These are phyloP conservation scores for Orussus abietinus DNA, from an alignment of 1,140 invertebrate genomes.

Conservation along the genomic window DNA sequence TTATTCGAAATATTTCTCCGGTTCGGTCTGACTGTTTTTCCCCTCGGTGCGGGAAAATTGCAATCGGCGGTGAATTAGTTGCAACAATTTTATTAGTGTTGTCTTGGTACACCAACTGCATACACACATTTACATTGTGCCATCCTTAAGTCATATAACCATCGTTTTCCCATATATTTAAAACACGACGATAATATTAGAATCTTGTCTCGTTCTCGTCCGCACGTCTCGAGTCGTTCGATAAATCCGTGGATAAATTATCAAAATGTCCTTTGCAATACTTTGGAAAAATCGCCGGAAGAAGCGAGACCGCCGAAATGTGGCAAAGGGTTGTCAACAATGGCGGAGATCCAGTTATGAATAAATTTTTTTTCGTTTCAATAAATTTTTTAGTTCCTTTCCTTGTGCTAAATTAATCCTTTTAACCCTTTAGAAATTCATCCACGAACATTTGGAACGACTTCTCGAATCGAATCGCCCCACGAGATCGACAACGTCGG, in stretches of 20 bases:
- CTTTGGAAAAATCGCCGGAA: too few relatives aligned
- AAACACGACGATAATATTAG: background rate
- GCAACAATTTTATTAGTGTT: conserved; percentile 9
- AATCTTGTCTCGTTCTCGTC: background rate
- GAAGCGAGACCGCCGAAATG: too few relatives aligned
- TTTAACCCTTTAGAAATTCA: too few relatives aligned
- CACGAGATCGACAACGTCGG: too few relatives aligned
- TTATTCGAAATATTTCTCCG: too few relatives aligned
- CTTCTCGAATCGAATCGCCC: too few relatives aligned
- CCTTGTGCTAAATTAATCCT: too few relatives aligned
- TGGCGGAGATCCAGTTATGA: background rate
- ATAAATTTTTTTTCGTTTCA: background rate
- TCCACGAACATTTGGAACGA: too few relatives aligned
- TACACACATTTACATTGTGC: conserved; percentile 1
- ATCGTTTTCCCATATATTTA: conserved; percentile 1
- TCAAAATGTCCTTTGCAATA: too few relatives aligned
- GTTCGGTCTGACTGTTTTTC: too few relatives aligned
- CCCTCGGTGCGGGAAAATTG: too few relatives aligned
- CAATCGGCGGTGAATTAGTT: too few relatives aligned
- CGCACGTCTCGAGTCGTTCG: background rate
- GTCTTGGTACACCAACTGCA: background rate
- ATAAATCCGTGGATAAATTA: background rate
- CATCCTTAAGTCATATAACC: background rate
- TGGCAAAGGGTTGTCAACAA: background rate
- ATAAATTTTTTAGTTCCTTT: background rate